These are phyloP conservation scores for Pinna nobilis DNA, from an alignment of 1,140 invertebrate genomes.

Conservation along the genomic window DNA sequence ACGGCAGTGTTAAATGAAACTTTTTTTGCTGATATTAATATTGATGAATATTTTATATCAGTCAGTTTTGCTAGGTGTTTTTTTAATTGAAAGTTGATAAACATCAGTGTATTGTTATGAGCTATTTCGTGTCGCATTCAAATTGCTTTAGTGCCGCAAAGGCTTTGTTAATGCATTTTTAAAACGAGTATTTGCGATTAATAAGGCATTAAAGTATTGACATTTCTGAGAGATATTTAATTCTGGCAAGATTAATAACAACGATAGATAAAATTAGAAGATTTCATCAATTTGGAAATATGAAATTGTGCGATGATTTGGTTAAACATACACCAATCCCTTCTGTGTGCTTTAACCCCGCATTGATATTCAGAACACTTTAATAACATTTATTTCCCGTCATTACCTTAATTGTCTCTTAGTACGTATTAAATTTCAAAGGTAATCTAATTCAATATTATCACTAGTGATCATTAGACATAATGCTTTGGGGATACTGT, in stretches of 20 bases:
- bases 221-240: neutral
- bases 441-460: constrained; percentile 47
- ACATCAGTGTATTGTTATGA: neutral
- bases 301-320: too few species aligned
- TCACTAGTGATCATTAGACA: constrained; percentile 33
- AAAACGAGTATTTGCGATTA: neutral
- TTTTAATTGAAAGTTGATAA: neutral
- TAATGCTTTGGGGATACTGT: constrained; percentile 31
- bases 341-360: too few species aligned
- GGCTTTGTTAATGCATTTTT: neutral
- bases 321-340: too few species aligned
- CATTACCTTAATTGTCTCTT: constrained; percentile 38
- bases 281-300: constrained; percentile 85
- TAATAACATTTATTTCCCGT: constrained; percentile 27
- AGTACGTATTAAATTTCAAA: constrained; percentile 49
- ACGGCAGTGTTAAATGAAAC: too few species aligned
- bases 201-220: neutral
- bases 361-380: constrained; percentile 75
- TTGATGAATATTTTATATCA: too few species aligned
- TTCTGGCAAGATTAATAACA: neutral
- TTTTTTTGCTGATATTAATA: too few species aligned
- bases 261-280: constrained; percentile 80
- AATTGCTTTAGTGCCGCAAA: neutral
- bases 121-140: neutral
- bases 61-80: too few species aligned